Percentiles rank a stretch among this genome's conserved stretches.
These are phyloP conservation scores for Cylindroiulus punctatus DNA, from an alignment of 2,888 invertebrate genomes.

Conservation along the genomic window DNA sequence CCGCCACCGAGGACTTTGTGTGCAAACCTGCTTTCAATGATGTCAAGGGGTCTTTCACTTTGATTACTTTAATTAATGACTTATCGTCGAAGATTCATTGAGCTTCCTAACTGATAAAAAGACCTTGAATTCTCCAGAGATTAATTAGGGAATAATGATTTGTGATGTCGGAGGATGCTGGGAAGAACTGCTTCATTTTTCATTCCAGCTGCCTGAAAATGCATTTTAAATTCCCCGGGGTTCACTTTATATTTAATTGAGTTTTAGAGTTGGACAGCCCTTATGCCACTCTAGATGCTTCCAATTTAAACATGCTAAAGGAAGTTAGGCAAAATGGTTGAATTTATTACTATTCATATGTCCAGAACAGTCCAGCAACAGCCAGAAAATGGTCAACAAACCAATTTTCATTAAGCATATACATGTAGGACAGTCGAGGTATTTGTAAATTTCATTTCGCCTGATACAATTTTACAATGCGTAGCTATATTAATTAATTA, in stretches of 20 bases:
- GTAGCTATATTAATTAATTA: too few relatives aligned
- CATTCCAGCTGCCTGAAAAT: constrained; percentile 13
- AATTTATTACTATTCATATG: too few relatives aligned
- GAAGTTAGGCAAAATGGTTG: too few relatives aligned
- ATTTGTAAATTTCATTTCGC: too few relatives aligned
- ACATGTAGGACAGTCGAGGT: too few relatives aligned
- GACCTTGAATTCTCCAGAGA: constrained; percentile 6
- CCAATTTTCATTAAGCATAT: too few relatives aligned
- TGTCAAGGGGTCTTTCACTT: constrained; percentile 22
- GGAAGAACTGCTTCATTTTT: not conserved
- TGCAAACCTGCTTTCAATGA: constrained; percentile 19
- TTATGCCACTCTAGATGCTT: too few relatives aligned
- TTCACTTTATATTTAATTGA: constrained; percentile 33
- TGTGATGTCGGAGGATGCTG: not conserved
- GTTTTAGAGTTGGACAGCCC: not conserved
- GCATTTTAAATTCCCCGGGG: constrained; percentile 22
- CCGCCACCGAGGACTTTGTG: constrained; percentile 23
- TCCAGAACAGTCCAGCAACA: too few relatives aligned
- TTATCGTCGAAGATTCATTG: constrained; percentile 34
- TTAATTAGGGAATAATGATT: constrained; percentile 31
- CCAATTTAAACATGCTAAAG: too few relatives aligned
- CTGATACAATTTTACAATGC: too few relatives aligned
- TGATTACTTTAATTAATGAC: constrained; percentile 38
- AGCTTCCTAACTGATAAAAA: constrained; percentile 6
- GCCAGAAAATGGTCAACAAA: too few relatives aligned